These are phyloP conservation scores for Lichenostomus cassidix DNA, from an alignment of 2,113 vertebrate species.

Conservation along the genomic window DNA sequence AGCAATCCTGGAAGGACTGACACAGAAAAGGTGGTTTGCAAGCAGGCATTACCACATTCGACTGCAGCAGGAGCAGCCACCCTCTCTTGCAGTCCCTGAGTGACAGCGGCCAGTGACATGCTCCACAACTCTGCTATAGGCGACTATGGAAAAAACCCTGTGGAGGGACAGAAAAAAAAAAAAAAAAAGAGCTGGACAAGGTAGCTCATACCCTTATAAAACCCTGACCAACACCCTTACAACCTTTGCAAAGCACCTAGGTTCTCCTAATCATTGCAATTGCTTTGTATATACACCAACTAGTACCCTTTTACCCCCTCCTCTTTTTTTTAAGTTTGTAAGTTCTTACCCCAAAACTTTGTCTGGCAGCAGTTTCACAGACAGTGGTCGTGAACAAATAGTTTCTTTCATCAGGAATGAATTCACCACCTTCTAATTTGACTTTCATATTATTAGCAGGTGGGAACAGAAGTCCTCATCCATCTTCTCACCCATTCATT, in stretches of 20 bases:
- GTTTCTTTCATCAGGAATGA: constrained; percentile 23
- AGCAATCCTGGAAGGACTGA: not conserved
- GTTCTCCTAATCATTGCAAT: not conserved
- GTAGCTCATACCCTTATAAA: not conserved
- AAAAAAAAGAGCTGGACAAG: not conserved
- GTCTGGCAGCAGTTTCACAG: not conserved
- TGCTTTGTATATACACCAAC: not conserved
- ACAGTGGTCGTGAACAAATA: not conserved
- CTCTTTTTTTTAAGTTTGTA: not conserved
- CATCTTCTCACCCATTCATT: constrained; percentile 57
- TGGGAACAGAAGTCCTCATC: constrained; percentile 53
- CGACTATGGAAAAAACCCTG: not conserved
- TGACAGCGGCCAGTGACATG: not conserved
- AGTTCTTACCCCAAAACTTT: not conserved
- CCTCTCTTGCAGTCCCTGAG: not conserved
- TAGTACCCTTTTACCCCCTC: not conserved
- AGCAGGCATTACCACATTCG: not conserved
- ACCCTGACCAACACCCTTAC: not conserved
- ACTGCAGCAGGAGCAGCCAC: not conserved
- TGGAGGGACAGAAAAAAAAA: not conserved
- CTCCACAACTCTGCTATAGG: not conserved
- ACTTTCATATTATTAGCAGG: constrained; percentile 48
- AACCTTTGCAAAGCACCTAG: not conserved
- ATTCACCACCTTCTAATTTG: constrained; percentile 36
- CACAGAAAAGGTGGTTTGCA: not conserved